phyloP scores from a whole-genome alignment of 2,113 vertebrate species.

The Orientallactaga bullata region DNA sequence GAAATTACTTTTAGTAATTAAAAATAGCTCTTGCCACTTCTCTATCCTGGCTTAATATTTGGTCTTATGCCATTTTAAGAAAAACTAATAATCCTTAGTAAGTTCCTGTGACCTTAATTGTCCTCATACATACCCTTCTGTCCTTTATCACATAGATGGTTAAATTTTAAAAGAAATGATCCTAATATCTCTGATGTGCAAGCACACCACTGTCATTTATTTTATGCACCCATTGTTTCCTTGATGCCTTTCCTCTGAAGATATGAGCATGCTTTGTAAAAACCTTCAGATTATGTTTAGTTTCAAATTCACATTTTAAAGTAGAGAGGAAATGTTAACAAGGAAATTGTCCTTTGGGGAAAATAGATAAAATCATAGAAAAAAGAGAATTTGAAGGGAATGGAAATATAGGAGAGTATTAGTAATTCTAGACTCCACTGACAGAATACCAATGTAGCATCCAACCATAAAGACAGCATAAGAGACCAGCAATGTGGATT shows the following conservation, averaged over 20 bases:
- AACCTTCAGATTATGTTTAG: neutral
- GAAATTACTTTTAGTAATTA: slow-evolving; percentile 82
- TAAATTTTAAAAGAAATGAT: slow-evolving; percentile 72
- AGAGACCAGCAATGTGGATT: neutral
- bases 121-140: slow-evolving; percentile 41
- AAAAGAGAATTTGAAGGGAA: slow-evolving; percentile 4
- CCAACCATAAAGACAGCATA: neutral
- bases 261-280: neutral
- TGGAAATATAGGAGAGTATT: rapidly evolving
- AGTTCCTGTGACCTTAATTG: slow-evolving; percentile 68
- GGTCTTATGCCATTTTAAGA: slow-evolving; percentile 51
- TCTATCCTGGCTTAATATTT: neutral
- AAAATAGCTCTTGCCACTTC: slow-evolving; percentile 47
- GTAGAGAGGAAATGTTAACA: neutral
- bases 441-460: slow-evolving; percentile 40
- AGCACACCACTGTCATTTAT: neutral
- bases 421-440: slow-evolving; percentile 50
- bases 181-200: slow-evolving; percentile 5
- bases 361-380: neutral
- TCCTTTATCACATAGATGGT: slow-evolving; percentile 61
- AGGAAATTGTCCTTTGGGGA: neutral
- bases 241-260: neutral
- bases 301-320: slow-evolving; percentile 53
- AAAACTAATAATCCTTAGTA: slow-evolving; percentile 50
- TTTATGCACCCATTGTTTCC: neutral